Percentiles rank a stretch among this genome's conserved stretches.
Evolutionary conservation across 1,140 invertebrate genomes (phyloP).

Genomic region (Stegodyphus dumicola): DNA sequence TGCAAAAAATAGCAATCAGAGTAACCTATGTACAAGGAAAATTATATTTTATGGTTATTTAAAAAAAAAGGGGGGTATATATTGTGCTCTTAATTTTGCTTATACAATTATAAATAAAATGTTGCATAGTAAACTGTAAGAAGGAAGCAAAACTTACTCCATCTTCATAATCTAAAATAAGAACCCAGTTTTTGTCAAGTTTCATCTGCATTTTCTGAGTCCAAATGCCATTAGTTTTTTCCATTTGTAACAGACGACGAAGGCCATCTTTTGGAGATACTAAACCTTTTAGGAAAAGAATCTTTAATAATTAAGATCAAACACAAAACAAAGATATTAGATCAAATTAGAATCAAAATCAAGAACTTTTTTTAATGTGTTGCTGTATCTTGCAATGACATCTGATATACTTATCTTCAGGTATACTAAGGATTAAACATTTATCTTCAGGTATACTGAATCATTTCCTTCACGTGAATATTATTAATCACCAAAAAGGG

Average conservation of each 20-base stretch:
- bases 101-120: background rate
- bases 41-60: background rate
- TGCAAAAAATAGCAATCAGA: too few relatives aligned
- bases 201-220: constrained; percentile 97
- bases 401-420: too few relatives aligned
- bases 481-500: too few relatives aligned
- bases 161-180: constrained; percentile 97
- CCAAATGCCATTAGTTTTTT: constrained; percentile 98
- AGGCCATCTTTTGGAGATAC: constrained; percentile 81
- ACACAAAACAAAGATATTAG: background rate
- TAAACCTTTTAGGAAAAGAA: constrained; percentile 30
- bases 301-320: background rate
- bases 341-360: too few relatives aligned
- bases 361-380: too few relatives aligned
- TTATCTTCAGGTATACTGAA: too few relatives aligned
- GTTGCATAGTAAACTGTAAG: background rate
- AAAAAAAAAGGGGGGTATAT: background rate
- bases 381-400: too few relatives aligned
- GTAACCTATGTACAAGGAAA: too few relatives aligned
- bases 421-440: too few relatives aligned
- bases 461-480: too few relatives aligned
- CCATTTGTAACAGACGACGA: constrained; percentile 91
- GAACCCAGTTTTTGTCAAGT: constrained; percentile 86
- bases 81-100: background rate
- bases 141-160: constrained; percentile 76